These are phyloP conservation scores for Momotus momota DNA, from an alignment of 2,797 vertebrate genomes.

Conservation along the genomic window DNA sequence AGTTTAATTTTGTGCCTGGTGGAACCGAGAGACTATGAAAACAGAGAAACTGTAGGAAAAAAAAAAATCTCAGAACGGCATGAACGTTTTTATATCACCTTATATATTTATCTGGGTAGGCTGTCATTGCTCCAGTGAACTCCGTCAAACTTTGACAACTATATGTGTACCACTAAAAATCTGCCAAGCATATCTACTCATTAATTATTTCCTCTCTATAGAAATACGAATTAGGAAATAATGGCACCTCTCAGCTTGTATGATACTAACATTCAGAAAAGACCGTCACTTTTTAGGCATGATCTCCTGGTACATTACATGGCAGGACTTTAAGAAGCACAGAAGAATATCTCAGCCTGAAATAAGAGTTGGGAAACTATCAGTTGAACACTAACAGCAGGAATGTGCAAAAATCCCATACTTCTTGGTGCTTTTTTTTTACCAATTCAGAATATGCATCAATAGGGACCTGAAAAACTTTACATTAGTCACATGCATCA, in stretches of 20 bases:
- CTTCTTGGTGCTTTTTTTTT: not conserved
- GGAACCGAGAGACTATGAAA: not conserved
- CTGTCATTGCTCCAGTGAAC: not conserved
- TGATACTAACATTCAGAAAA: not conserved
- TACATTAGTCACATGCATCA: not conserved
- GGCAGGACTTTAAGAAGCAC: not conserved
- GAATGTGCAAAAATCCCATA: too few species aligned
- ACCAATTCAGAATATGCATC: not conserved
- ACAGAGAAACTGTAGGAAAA: not conserved
- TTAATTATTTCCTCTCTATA: not conserved
- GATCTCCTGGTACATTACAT: not conserved
- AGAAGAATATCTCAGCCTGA: not conserved
- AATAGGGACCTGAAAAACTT: not conserved
- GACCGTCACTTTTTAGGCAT: accelerated
- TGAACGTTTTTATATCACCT: not conserved
- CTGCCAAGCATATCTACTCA: not conserved
- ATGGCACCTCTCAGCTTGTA: not conserved
- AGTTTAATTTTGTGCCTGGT: not conserved
- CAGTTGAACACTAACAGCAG: not conserved
- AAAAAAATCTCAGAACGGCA: not conserved
- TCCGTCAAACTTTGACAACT: not conserved
- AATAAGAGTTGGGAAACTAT: not conserved
- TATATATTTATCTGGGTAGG: not conserved
- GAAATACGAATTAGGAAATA: not conserved
- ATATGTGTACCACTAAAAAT: not conserved